These are phyloP conservation scores for Chelonoidis abingdonii DNA, from an alignment of 2,113 vertebrate species.

Conservation along the genomic window DNA sequence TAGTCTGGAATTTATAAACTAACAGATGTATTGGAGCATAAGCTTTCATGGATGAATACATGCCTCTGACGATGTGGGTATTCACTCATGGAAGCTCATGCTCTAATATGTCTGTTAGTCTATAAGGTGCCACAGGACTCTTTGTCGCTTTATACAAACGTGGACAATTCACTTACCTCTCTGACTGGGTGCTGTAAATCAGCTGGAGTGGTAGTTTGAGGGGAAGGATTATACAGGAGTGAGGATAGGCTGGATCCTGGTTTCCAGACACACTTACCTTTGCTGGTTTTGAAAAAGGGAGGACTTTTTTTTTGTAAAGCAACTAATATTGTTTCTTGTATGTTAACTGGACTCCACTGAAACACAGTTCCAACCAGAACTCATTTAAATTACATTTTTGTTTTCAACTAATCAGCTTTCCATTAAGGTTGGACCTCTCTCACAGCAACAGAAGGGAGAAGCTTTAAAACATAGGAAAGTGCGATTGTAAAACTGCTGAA, in stretches of 20 bases:
- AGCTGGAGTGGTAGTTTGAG: background rate
- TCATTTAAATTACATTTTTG: background rate
- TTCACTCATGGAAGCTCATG: no score
- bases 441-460: background rate
- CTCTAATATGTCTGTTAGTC: no score
- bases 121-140: no score
- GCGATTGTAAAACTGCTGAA: background rate
- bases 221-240: background rate
- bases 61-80: no score
- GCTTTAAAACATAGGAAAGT: background rate
- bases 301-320: background rate
- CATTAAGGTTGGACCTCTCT: background rate
- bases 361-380: background rate
- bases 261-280: rapidly evolving
- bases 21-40: no score
- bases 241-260: background rate
- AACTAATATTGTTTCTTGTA: background rate
- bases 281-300: background rate
- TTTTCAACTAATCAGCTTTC: background rate
- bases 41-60: no score
- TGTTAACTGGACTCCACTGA: background rate
- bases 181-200: rapidly evolving
- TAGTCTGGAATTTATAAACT: no score
- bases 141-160: no score
- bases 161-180: no score